Conservation (phyloP, 2,113 vertebrate species). For the western clawed frog (Xenopus tropicalis) region DNA sequence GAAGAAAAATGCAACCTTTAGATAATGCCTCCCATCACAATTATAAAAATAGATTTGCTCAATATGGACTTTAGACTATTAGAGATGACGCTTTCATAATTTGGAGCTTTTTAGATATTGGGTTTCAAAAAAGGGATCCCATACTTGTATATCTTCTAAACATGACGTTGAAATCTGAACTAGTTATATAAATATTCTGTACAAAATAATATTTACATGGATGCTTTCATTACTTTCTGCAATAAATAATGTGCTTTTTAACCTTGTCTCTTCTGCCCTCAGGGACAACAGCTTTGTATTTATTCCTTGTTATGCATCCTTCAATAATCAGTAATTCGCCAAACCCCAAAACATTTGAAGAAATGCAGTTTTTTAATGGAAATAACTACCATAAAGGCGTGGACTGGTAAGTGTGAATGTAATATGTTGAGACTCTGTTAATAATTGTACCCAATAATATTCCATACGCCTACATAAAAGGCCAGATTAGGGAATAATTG, state of each 20-base stretch:
- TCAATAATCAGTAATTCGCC: constrained; percentile 97
- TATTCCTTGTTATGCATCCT: constrained; percentile 97
- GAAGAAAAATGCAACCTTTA: too few relatives aligned
- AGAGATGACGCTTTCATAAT: too few relatives aligned
- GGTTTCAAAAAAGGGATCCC: too few relatives aligned
- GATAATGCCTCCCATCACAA: too few relatives aligned
- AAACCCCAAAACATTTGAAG: constrained; percentile 95
- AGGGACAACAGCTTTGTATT: constrained; percentile 96
- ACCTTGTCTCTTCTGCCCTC: constrained; percentile 57
- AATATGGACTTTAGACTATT: too few relatives aligned
- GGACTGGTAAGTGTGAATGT: constrained; percentile 83
- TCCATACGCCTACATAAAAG: too few relatives aligned
- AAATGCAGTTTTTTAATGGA: constrained; percentile 99
- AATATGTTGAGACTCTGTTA: constrained; percentile 54
- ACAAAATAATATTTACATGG: background rate
- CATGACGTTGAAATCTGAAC: background rate
- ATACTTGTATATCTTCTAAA: too few relatives aligned
- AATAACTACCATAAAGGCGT: constrained; percentile 99
- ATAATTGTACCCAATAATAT: background rate
- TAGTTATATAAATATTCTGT: background rate
- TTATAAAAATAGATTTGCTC: too few relatives aligned
- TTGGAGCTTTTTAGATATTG: too few relatives aligned
- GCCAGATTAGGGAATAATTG: too few relatives aligned
- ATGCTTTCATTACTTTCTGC: background rate
- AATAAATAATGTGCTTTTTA: background rate